Conservation (phyloP, 2,113 vertebrate genomes). For the Neomonachus schauinslandi region DNA sequence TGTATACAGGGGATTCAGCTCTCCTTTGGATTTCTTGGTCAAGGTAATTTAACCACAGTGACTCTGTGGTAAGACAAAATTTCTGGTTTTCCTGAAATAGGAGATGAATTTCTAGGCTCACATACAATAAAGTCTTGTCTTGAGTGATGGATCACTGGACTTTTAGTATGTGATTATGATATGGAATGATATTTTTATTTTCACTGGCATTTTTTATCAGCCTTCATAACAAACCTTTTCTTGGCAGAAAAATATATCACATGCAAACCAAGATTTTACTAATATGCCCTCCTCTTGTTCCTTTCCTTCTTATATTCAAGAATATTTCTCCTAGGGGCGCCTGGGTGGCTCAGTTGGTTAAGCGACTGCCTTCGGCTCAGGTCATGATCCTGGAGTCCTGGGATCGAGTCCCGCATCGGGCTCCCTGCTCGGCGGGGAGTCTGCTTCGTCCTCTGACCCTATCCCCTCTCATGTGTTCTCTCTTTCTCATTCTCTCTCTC, state of each 20-base stretch:
- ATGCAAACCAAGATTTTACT: background rate
- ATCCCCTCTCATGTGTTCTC: too few species aligned
- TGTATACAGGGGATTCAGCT: background rate
- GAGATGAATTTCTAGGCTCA: slow-evolving; percentile 16
- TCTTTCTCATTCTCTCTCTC: too few species aligned
- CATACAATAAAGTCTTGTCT: slow-evolving; percentile 19
- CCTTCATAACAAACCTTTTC: slow-evolving; percentile 27
- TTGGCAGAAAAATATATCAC: background rate
- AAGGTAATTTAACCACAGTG: background rate
- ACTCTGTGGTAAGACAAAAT: background rate
- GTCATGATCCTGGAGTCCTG: too few species aligned
- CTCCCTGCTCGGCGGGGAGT: too few species aligned
- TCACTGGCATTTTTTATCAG: background rate
- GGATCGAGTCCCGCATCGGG: too few species aligned
- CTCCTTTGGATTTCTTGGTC: background rate
- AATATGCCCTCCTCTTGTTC: background rate
- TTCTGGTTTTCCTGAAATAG: slow-evolving; percentile 39
- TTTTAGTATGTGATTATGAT: slow-evolving; percentile 25
- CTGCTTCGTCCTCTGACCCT: too few species aligned
- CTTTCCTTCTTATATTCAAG: background rate
- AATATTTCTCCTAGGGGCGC: background rate
- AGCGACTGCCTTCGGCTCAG: too few species aligned
- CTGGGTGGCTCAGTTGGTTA: too few species aligned
- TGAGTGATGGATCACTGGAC: background rate
- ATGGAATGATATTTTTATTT: slow-evolving; percentile 15